Percentiles rank a stretch among this genome's conserved stretches.
Conservation (phyloP, 2,113 vertebrate genomes). For the Corvus moneduloides region DNA sequence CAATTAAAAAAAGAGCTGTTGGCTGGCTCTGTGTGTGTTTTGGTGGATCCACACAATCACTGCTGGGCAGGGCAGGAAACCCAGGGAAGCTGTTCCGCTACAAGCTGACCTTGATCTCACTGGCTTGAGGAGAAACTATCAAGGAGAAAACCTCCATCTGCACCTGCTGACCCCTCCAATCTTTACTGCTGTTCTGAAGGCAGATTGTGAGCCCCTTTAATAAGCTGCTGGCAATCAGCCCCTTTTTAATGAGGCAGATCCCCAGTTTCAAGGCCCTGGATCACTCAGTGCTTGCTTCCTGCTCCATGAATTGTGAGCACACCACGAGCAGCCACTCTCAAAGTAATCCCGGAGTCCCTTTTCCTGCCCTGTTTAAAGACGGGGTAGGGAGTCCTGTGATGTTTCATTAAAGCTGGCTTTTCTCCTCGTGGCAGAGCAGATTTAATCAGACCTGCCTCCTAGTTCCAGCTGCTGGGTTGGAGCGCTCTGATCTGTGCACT, state of each 20-base stretch:
- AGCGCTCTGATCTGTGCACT: slow-evolving; percentile 64
- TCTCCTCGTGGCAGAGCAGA: slow-evolving; percentile 62
- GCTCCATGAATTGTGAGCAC: background rate
- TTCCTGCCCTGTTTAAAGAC: background rate
- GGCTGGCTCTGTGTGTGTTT: background rate
- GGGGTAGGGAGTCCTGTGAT: slow-evolving; percentile 38
- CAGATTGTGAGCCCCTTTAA: background rate
- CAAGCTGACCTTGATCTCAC: background rate
- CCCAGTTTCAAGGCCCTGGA: background rate
- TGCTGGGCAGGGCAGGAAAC: slow-evolving; percentile 11
- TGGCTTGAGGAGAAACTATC: background rate
- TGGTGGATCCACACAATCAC: background rate
- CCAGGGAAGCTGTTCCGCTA: background rate
- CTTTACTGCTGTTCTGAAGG: background rate
- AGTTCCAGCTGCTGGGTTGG: slow-evolving; percentile 67
- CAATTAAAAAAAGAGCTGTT: background rate
- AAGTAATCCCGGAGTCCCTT: background rate
- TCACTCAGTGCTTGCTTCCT: background rate
- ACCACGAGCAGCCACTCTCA: background rate
- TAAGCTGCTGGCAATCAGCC: background rate
- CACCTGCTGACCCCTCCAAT: background rate
- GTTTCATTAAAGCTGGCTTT: slow-evolving; percentile 64
- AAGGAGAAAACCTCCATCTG: background rate
- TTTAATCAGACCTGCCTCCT: slow-evolving; percentile 68
- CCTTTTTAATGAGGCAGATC: background rate